Evolutionary conservation across 1,140 invertebrate genomes (phyloP), one percentile per base, ranked within the genome.

Genomic region (Philopotamus ludificatus): DNA sequence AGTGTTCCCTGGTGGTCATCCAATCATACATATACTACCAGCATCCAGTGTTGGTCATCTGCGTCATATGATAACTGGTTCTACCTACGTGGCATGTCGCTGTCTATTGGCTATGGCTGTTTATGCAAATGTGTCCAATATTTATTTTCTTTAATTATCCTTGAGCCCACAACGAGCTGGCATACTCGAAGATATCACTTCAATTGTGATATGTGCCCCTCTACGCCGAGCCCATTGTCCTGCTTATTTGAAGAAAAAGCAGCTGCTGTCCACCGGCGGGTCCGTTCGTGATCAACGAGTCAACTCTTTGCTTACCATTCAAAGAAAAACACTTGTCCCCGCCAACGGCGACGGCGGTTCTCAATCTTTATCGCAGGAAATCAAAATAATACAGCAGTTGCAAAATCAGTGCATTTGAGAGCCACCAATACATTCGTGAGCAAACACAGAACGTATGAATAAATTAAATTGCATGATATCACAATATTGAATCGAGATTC

Each of bases 261-360:
- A 53, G 28, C 28, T 53, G 22, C 50, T 20, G 3, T 16, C 28
- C 42, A 28, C 42, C n/a, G 42, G 54, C 42, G 54, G 34, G 23
- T 57, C 34, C 26, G 47, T 62, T 62, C 59, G 59, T 62, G 59
- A 62, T 50, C 59, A 62, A 62, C 45, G 22, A 49, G 45, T 51
- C 59, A 26, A 47, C 8, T n/a, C 16, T 18, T 41, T 62, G 59
- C 47, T 49, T 20, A 26, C 22, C 59, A 12, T 44, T 47, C 21
- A 59, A 51, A 34, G 28, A 12, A 34, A 34, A 34, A 34, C 28
- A 34, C 28, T 34, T 34, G n/a, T n/a, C n/a, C n/a, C 45, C 50
- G 23, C 20, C 23, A 21, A 22, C 28, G 50, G 1, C 50, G 8
- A 16, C 50, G 50, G 9, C 39, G 54, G 42, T 57, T 57, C 23